phyloP scores from a whole-genome alignment of 2,888 invertebrate genomes.

The Timema cristinae region DNA sequence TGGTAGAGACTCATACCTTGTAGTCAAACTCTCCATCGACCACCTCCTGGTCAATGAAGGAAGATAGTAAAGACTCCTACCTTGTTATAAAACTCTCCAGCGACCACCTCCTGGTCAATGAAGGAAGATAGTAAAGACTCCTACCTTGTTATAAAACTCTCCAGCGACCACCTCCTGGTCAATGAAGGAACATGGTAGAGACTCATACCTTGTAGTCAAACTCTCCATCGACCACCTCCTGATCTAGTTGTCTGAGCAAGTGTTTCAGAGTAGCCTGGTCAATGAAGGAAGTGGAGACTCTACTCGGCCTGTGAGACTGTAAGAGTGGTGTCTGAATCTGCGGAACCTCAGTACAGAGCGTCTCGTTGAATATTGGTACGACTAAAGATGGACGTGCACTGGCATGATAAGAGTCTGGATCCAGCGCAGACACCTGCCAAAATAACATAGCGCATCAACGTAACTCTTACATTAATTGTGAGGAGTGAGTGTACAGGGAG shows the following conservation, averaged over 20 bases:
- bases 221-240: conserved; percentile 64
- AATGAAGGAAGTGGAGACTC: too few species aligned
- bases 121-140: background rate
- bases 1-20: conserved; percentile 48
- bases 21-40: conserved; percentile 66
- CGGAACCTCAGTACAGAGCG: too few species aligned
- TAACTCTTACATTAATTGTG: too few species aligned
- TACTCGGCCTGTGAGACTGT: too few species aligned
- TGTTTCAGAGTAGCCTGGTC: background rate
- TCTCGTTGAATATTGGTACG: background rate
- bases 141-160: conserved; percentile 64
- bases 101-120: conserved; percentile 58
- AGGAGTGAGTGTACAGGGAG: too few species aligned
- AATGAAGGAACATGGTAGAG: background rate
- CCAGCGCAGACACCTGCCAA: conserved; percentile 54
- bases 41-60: conserved; percentile 52
- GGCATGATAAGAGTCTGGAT: conserved; percentile 62
- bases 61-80: conserved; percentile 42
- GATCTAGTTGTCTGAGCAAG: conserved; percentile 61
- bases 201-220: conserved; percentile 60
- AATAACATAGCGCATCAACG: background rate
- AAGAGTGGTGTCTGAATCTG: too few species aligned
- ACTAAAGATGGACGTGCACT: conserved; percentile 47
- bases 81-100: conserved; percentile 64
- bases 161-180: conserved; percentile 64